Base-by-base conservation (phyloP, 1,140 invertebrate genomes). In the Drosophila carrolli region DNA sequence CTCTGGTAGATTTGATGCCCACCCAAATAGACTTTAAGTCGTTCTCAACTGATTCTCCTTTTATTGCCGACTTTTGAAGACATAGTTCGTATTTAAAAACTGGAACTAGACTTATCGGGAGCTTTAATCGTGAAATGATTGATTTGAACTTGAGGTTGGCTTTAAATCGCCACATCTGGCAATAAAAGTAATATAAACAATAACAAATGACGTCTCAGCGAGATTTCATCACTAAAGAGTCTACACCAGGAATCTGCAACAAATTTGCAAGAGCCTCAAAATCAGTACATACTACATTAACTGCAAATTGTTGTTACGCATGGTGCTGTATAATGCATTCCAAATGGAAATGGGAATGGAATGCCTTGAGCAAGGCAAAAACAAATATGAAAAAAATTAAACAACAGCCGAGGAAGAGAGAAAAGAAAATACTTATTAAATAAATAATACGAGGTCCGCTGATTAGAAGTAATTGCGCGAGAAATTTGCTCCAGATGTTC, bases 401-500 rank as follows among this genome's bases (percentile, higher is more conserved):
- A 50, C 27, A 50, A 29, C 23, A 29, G 32, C 13, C n/a, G 0
- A n/a, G n/a, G 13, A 32, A 13, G 11, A n/a, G 38, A 40, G 38
- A 48, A 48, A 62, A 35, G 10, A 63, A 23, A 23, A 23, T 23
- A 23, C 3, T 23, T 23, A 23, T 23, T 4, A 23, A 23, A 23
- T 4, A 23, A 67, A 50, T 35, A 63, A 27, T 41, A 37, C 46
- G 11, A 43, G 29, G 11, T 14, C 3, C 38, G 37, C 59, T 63
- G 63, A 67, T 67, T 63, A 67, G 58, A 66, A 13, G 4, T 41
- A 67, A 67, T 35, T 62, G 44, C 57, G 63, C 44, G 57, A 35
- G 47, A 62, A 66, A 67, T 47, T 14, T 5, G 38, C 19, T 9
- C 27, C 55, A 41, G 58, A 63, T 38, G 35, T 61, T 48, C 62